Conservation (phyloP, 1,140 invertebrate species). For the Drosophila parabipectinata region DNA sequence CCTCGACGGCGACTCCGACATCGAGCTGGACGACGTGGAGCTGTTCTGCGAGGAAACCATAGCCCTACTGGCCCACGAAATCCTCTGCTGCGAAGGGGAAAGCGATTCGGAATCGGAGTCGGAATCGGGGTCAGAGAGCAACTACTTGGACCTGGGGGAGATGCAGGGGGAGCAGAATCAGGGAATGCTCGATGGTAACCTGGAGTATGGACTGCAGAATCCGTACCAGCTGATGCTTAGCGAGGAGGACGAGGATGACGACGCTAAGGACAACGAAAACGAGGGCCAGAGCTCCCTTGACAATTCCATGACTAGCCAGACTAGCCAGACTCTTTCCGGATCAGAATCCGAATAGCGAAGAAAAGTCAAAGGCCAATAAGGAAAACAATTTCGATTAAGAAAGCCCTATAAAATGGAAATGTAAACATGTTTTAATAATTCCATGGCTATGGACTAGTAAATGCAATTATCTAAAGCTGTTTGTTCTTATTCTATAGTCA, state of each 20-base stretch:
- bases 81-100: slow-evolving; percentile 54
- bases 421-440: neutral
- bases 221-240: slow-evolving; percentile 33
- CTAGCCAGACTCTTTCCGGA: slow-evolving; percentile 4
- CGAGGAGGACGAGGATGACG: slow-evolving; percentile 27
- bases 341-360: slow-evolving; percentile 24
- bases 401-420: neutral
- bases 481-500: no score
- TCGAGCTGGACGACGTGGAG: slow-evolving; percentile 11
- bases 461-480: no score
- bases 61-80: slow-evolving; percentile 54
- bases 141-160: neutral
- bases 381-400: neutral
- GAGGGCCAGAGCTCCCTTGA: neutral
- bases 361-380: slow-evolving; percentile 1
- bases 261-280: neutral
- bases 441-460: no score
- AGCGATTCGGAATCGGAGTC: slow-evolving; percentile 19
- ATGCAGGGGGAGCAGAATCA: neutral
- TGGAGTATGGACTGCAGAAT: neutral
- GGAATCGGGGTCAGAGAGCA: neutral
- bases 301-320: slow-evolving; percentile 1
- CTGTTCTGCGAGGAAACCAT: slow-evolving; percentile 42
- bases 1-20: slow-evolving; percentile 55
- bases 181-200: neutral